These are phyloP conservation scores for Lynx canadensis DNA, from an alignment of 2,113 vertebrate genomes.

Conservation along the genomic window DNA sequence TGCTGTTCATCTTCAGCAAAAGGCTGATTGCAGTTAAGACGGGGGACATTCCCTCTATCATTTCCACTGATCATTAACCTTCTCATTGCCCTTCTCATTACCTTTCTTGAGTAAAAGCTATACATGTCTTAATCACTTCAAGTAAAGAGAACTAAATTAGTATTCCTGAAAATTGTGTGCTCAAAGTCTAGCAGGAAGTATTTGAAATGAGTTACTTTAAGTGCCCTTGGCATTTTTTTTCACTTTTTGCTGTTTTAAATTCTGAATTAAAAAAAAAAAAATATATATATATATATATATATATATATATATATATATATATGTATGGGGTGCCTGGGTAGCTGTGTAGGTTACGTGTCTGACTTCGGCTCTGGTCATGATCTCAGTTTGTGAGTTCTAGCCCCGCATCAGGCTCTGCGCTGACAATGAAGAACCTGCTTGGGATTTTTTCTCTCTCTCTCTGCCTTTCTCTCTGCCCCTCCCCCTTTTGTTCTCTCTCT, in stretches of 20 bases:
- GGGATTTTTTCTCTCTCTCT: too few species aligned
- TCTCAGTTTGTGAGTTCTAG: too few species aligned
- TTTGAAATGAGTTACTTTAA: neutral
- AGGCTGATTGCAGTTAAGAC: neutral
- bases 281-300: neutral
- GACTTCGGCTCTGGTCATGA: too few species aligned
- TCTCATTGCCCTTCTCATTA: neutral
- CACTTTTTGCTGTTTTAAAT: slow-evolving; percentile 13
- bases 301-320: neutral
- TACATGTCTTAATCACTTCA: neutral
- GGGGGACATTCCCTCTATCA: too few species aligned
- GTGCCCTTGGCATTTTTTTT: neutral
- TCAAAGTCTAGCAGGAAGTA: neutral
- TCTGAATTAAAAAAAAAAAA: neutral
- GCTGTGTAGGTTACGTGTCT: too few species aligned
- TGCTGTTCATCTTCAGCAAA: neutral
- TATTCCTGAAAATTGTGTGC: neutral
- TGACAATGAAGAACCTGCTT: too few species aligned
- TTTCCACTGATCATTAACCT: neutral
- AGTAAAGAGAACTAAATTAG: neutral
- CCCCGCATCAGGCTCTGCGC: too few species aligned
- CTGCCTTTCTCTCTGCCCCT: too few species aligned
- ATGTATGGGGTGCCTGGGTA: neutral
- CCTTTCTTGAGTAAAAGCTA: neutral
- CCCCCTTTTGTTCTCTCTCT: too few species aligned